These are phyloP conservation scores for Homarus gammarus DNA, from an alignment of 2,888 invertebrate genomes.

Conservation along the genomic window DNA sequence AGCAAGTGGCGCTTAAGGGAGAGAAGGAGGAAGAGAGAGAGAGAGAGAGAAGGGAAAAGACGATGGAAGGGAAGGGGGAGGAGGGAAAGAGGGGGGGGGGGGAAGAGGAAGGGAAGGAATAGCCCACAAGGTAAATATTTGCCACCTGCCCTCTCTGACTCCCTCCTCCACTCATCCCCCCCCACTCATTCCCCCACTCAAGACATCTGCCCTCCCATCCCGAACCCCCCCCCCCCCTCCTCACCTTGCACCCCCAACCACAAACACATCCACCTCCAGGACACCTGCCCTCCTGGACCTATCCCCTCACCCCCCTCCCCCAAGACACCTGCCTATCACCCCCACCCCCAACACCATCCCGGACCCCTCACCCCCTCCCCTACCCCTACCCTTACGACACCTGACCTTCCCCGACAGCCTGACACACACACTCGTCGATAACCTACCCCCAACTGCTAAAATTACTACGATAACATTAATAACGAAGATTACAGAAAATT, in stretches of 20 bases:
- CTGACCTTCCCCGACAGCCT: too few species aligned
- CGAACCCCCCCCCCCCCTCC: neutral
- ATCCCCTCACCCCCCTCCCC: neutral
- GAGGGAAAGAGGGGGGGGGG: neutral
- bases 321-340: neutral
- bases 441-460: too few species aligned
- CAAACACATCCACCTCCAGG: neutral
- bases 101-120: neutral
- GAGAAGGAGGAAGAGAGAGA: neutral
- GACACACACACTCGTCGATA: too few species aligned
- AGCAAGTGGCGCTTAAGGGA: too few species aligned
- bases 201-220: neutral
- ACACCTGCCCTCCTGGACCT: too few species aligned
- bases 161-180: slow-evolving; percentile 1
- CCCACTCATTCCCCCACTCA: neutral
- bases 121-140: neutral
- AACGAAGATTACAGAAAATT: too few species aligned
- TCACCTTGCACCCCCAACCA: neutral
- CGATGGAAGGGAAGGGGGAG: neutral
- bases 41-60: neutral
- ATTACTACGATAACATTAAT: too few species aligned
- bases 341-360: neutral
- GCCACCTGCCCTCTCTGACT: neutral
- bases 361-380: neutral
- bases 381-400: too few species aligned